These are phyloP conservation scores for Chrysolina americana DNA, from an alignment of 2,888 invertebrate species.

Conservation along the genomic window DNA sequence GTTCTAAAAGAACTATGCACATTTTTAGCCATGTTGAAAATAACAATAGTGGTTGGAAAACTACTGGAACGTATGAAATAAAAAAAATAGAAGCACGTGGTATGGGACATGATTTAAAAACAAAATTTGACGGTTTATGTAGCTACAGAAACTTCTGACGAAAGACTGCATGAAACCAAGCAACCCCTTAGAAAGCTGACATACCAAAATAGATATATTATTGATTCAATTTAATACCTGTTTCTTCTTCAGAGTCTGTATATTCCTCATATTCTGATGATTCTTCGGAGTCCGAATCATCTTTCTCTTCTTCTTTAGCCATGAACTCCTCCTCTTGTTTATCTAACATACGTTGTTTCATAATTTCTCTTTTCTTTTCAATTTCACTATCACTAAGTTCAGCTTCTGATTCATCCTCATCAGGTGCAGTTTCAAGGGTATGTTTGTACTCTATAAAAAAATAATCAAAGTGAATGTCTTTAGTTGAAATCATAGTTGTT, in stretches of 20 bases:
- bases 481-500: not conserved
- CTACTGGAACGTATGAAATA: too few relatives aligned
- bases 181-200: too few relatives aligned
- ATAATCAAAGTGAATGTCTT: slow-evolving; percentile 7
- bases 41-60: too few relatives aligned
- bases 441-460: slow-evolving; percentile 65
- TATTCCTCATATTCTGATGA: slow-evolving; percentile 90
- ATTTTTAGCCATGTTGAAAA: too few relatives aligned
- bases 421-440: slow-evolving; percentile 67
- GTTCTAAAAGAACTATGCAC: too few relatives aligned
- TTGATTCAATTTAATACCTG: slow-evolving; percentile 67
- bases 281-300: slow-evolving; percentile 78
- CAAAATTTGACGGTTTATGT: too few relatives aligned
- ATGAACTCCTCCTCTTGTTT: slow-evolving; percentile 83
- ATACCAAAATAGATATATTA: too few relatives aligned
- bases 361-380: slow-evolving; percentile 82
- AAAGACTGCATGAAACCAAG: too few relatives aligned
- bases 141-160: too few relatives aligned
- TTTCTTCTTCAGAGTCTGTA: slow-evolving; percentile 91
- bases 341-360: slow-evolving; percentile 78
- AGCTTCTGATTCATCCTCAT: slow-evolving; percentile 82
- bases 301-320: slow-evolving; percentile 83
- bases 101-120: too few relatives aligned
- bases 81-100: too few relatives aligned
- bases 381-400: slow-evolving; percentile 90